A percentile compares a stretch with the other conserved stretches of the same genome.
These are phyloP conservation scores for Sarcophaga subvicina DNA, from an alignment of 2,888 invertebrate species.

Conservation along the genomic window DNA sequence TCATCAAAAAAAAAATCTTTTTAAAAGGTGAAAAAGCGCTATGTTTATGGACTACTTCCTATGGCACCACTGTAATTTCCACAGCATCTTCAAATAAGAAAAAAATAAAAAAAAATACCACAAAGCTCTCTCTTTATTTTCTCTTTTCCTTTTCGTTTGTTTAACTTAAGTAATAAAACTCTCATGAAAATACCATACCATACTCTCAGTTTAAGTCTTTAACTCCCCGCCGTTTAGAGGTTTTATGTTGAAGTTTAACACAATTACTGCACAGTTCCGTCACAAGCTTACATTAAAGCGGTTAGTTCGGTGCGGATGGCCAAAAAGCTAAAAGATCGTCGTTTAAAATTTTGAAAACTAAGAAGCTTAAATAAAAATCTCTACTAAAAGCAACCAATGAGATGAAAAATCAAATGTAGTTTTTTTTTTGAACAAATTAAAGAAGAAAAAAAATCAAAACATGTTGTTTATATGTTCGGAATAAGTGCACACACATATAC, in stretches of 20 bases:
- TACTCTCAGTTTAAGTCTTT: constrained; percentile 45
- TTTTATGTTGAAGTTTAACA: constrained; percentile 76
- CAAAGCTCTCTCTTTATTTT: constrained; percentile 52
- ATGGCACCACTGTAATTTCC: constrained; percentile 25
- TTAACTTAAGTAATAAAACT: constrained; percentile 31
- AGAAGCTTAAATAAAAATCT: constrained; percentile 41
- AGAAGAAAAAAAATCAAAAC: constrained; percentile 45
- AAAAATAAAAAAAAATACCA: background rate
- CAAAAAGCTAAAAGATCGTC: constrained; percentile 12
- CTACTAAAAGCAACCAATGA: constrained; percentile 3
- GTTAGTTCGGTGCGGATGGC: constrained; percentile 67
- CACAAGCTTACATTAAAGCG: constrained; percentile 76
- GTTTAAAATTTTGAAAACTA: constrained; percentile 33
- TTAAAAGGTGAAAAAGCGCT: background rate
- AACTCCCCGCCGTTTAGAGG: constrained; percentile 64
- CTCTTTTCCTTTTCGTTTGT: background rate
- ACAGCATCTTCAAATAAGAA: constrained; percentile 46
- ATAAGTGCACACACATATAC: constrained; percentile 1
- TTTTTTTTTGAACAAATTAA: constrained; percentile 23
- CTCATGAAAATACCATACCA: constrained; percentile 46
- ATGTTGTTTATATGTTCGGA: constrained; percentile 48
- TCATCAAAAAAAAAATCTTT: background rate
- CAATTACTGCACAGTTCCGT: constrained; percentile 77
- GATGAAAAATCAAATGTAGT: constrained; percentile 57
- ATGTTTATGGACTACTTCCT: background rate